Conservation (phyloP, 1,140 invertebrate genomes). For the Asobara japonica region DNA sequence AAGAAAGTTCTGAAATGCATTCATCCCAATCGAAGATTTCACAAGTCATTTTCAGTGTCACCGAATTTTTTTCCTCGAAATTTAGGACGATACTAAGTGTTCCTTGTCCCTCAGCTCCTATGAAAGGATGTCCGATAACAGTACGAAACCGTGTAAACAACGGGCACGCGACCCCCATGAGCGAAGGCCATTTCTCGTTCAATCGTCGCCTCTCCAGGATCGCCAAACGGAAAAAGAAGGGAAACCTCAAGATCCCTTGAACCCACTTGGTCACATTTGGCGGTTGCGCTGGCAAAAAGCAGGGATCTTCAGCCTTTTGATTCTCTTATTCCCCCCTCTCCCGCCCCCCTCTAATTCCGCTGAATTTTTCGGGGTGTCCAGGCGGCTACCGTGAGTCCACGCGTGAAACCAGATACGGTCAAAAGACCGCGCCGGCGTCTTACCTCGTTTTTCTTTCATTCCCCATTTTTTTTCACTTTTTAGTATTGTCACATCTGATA, state of each 20-base stretch:
- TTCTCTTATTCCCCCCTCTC: neutral
- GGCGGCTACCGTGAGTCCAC: slow-evolving; percentile 26
- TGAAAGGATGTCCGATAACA: neutral
- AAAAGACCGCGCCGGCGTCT: neutral
- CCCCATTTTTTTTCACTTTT: neutral
- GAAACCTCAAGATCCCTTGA: neutral
- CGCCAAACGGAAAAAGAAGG: neutral
- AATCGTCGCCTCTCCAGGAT: neutral
- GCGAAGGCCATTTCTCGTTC: neutral
- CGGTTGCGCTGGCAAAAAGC: neutral
- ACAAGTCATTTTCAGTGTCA: too few relatives aligned
- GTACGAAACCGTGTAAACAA: neutral
- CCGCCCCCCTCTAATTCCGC: neutral
- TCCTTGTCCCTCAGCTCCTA: too few relatives aligned
- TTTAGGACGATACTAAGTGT: too few relatives aligned
- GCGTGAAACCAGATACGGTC: slow-evolving; percentile 32
- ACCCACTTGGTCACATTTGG: neutral
- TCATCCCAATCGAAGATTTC: too few relatives aligned
- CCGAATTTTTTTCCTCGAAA: too few relatives aligned
- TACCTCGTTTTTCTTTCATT: neutral
- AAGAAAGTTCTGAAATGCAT: too few relatives aligned
- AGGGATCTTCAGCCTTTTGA: neutral
- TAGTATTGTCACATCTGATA: slow-evolving; percentile 5
- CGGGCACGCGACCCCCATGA: neutral
- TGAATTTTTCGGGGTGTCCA: slow-evolving; percentile 31